Evolutionary conservation across 2,113 vertebrate species (phyloP).

Genomic region (Tachycineta bicolor): DNA sequence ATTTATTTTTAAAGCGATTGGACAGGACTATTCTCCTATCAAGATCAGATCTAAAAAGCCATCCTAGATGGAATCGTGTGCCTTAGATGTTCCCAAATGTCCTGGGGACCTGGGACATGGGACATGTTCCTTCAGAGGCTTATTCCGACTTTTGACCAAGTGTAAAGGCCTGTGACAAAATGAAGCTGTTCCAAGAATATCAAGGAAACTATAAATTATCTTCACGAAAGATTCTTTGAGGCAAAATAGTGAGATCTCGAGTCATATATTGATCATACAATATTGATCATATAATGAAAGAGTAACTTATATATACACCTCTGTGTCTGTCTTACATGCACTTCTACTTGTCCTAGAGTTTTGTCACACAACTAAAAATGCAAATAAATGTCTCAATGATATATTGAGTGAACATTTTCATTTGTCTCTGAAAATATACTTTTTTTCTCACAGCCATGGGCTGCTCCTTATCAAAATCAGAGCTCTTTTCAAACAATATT

Average conservation of each 20-base stretch:
- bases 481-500: not conserved
- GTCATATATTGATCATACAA: not conserved
- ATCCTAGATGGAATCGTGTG: not conserved
- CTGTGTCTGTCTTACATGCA: rapidly evolving
- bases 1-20: not conserved
- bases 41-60: not conserved
- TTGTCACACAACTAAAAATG: not conserved
- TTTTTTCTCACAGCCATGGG: not conserved
- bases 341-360: not conserved
- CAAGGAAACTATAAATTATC: not conserved
- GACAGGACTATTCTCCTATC: not conserved
- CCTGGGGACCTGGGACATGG: not conserved
- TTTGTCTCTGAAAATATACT: not conserved
- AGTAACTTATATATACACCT: not conserved
- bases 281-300: not conserved
- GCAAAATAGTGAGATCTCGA: not conserved
- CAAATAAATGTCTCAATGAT: not conserved
- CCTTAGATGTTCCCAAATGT: not conserved
- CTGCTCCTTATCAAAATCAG: not conserved
- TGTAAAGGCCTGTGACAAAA: not conserved
- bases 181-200: not conserved
- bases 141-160: not conserved
- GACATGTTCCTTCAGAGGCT: not conserved
- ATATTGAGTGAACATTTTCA: not conserved
- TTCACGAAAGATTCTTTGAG: not conserved